Evolutionary conservation across 2,113 vertebrate genomes (phyloP), one percentile per base, ranked within the genome.

Genomic region (Rhinogobius similis): DNA sequence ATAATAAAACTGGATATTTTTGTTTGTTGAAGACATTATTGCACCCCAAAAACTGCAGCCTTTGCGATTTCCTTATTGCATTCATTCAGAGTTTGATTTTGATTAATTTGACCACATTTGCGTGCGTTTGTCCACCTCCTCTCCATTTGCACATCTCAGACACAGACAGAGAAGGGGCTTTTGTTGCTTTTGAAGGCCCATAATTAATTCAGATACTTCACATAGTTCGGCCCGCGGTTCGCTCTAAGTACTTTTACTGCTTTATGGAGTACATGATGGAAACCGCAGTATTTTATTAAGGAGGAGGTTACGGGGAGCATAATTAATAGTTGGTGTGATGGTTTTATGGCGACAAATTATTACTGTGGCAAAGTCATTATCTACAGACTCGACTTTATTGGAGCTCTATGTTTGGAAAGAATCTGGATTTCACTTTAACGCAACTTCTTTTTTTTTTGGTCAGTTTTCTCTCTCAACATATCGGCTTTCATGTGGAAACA

Each of bases 171-270:
- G 70, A 53, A 74, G 65, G 63, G 72, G 61, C 74, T 78, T 58
- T 58, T 58, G 69, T 67, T 56, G 72, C 72, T 86, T 88, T 90
- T 75, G 77, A 78, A 72, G 5, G 41, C n/a, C 43, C 64, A 79
- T 77, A 56, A 77, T 81, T 82, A 62, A 85, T 78, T 82, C 41
- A 9, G 72, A 87, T 50, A 62, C 62, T 63, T 38, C 70, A 65
- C 81, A 85, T 82, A 72, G 81, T 87, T 81, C 7, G 72, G 61
- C 32, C 66, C 77, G 71, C 50, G 63, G 67, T 68, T 55, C 66
- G 76, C 58, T 72, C 58, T 68, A 73, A 68, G 78, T 72, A 27
- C 77, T 69, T 66, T 48, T 24, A 52, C 66, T 29, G 14, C 69
- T 85, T 48, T 82, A 70, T 62, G 78, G 64, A 4, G 18, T 27